Evolutionary conservation across 92 coral and sea anemone species (phyloP).

Genomic region (Palythoa grandis): DNA sequence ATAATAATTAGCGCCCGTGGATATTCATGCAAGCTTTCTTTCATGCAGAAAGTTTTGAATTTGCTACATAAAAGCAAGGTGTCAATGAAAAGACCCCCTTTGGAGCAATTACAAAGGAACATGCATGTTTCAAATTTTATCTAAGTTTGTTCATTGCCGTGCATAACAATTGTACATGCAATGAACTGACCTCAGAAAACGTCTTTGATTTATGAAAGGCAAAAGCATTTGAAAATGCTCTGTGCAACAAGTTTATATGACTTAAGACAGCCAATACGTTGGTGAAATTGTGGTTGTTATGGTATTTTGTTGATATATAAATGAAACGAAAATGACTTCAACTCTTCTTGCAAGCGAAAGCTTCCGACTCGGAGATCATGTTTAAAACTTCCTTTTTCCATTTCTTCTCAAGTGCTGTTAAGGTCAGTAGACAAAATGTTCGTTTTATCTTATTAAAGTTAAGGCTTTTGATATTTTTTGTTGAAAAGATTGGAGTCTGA

Average conservation of each 20-base stretch:
- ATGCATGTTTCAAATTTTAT: conserved; percentile 17
- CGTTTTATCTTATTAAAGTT: not conserved
- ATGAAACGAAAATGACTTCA: not conserved
- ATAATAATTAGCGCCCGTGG: not conserved
- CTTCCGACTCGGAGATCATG: not conserved
- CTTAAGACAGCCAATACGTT: not conserved
- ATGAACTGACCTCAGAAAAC: not conserved
- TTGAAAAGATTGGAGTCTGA: not conserved
- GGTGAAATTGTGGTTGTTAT: not conserved
- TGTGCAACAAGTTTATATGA: not conserved
- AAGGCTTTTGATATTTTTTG: not conserved
- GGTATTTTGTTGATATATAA: not conserved
- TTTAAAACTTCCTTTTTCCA: not conserved
- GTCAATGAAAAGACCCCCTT: not conserved
- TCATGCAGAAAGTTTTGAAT: conserved; percentile 17
- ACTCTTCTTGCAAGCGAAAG: not conserved
- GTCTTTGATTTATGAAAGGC: not conserved
- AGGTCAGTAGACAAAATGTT: conserved; percentile 8
- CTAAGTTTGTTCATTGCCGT: not conserved
- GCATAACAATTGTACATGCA: not conserved
- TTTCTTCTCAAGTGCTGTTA: not conserved
- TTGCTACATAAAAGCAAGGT: conserved; percentile 6
- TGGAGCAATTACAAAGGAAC: not conserved
- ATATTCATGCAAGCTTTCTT: not conserved
- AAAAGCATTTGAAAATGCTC: not conserved